Evolutionary conservation across 2,113 vertebrate species (phyloP), one percentile per base, ranked within the genome.

Genomic region (Aegypius monachus): DNA sequence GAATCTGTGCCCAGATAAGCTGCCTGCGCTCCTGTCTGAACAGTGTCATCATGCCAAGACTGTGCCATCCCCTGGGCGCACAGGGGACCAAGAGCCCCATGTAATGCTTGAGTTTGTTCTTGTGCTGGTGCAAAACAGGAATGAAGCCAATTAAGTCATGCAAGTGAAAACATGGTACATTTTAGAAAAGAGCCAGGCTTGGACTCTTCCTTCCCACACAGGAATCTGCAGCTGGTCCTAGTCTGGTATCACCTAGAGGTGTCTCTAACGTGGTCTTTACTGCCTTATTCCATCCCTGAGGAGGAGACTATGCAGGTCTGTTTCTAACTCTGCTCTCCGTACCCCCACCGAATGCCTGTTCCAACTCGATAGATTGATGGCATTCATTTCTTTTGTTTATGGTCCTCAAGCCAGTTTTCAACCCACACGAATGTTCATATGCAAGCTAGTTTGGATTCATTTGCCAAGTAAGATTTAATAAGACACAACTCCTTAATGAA

Each of bases 311-410:
- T 5, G 22, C 81, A 79, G 66, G 31, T 43, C 68, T 83, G 68
- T 89, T 97, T 75, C 68, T 34, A 56, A 43, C 47, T 38, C 72
- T 68, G 78, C 85, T 88, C 5, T 5, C 63, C 5, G 7, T 90
- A 59, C 53, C 78, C 91, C 93, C 62, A 88, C 75, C 4, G 0
- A 84, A 34, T 75, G 83, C 95, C 94, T 97, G 93, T 97, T 97
- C 96, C 93, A 95, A 95, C 97, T 95, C 91, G 83, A 96, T 97
- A 77, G 70, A 96, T 97, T 94, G 95, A 97, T 97, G 75, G 68
- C 95, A 95, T 97, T 96, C 32, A 14, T 72, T 92, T 71, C 92
- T 89, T 84, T 87, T 97, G 97, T 97, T 97, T 96, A 96, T 85
- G 91, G 86, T 97, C 93, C 84, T 95, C 81, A 71, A 96, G 96